Conservation (phyloP, 2,888 invertebrate species). For the Pollenia angustigena region DNA sequence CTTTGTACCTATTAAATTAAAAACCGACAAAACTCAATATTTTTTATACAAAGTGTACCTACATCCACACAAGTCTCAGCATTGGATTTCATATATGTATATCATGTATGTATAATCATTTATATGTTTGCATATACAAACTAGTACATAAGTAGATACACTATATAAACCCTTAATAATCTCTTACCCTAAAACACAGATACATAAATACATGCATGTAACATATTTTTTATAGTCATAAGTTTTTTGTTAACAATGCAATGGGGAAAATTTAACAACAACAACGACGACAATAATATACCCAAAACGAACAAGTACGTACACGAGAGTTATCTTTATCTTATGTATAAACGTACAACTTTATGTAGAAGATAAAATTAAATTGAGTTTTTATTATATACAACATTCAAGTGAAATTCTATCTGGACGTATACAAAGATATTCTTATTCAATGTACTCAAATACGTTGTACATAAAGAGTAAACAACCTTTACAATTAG, state of each 20-base stretch:
- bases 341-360: neutral
- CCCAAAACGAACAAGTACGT: neutral
- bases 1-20: no score
- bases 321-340: neutral
- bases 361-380: neutral
- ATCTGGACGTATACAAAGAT: neutral
- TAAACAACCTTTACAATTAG: conserved; percentile 47
- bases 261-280: conserved; percentile 36
- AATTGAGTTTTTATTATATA: conserved; percentile 9
- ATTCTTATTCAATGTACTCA: neutral
- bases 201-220: neutral
- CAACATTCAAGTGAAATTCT: no score
- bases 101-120: neutral
- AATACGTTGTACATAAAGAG: neutral
- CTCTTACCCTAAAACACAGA: neutral
- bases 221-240: neutral
- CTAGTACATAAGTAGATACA: neutral
- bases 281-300: neutral
- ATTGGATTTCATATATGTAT: no score
- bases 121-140: no score
- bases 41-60: neutral
- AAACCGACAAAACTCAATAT: neutral
- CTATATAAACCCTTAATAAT: neutral
- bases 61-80: neutral
- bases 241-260: conserved; percentile 21